A percentile compares a stretch with the other conserved stretches of the same genome.
These are phyloP conservation scores for Fregata magnificens DNA, from an alignment of 2,113 vertebrate species.

Conservation along the genomic window DNA sequence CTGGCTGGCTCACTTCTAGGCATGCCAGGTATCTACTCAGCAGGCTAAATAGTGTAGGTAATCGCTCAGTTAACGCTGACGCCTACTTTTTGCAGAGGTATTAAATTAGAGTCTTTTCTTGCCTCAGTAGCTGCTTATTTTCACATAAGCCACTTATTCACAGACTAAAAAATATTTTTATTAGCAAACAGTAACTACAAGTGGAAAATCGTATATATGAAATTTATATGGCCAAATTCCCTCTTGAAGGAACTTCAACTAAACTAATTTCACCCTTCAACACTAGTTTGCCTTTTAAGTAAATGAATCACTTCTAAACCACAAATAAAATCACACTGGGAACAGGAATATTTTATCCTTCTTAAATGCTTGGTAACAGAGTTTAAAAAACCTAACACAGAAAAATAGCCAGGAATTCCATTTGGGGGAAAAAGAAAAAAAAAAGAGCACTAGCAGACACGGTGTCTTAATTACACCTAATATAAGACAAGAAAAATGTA, in stretches of 20 bases:
- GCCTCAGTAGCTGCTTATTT: not conserved
- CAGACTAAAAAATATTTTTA: not conserved
- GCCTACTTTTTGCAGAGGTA: not conserved
- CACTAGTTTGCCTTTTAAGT: not conserved
- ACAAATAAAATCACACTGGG: not conserved
- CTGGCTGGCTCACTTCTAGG: not conserved
- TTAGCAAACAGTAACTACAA: not conserved
- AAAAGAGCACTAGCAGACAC: not conserved
- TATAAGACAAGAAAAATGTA: not conserved
- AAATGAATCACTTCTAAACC: not conserved
- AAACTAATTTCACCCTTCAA: not conserved
- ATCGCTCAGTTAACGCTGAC: not conserved
- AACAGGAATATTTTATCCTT: not conserved
- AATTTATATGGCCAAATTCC: not conserved
- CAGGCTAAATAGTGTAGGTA: not conserved
- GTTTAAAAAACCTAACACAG: not conserved
- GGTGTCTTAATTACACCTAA: not conserved
- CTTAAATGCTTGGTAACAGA: not conserved
- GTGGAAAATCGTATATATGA: not conserved
- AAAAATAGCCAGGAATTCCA: not conserved
- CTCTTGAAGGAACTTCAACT: not conserved
- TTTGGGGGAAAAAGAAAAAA: not conserved
- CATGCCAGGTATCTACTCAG: fast-evolving
- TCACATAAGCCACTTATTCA: not conserved
- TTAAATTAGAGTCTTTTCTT: not conserved